Conservation (phyloP, 2,797 vertebrate species). For the Taenioides sp. region DNA sequence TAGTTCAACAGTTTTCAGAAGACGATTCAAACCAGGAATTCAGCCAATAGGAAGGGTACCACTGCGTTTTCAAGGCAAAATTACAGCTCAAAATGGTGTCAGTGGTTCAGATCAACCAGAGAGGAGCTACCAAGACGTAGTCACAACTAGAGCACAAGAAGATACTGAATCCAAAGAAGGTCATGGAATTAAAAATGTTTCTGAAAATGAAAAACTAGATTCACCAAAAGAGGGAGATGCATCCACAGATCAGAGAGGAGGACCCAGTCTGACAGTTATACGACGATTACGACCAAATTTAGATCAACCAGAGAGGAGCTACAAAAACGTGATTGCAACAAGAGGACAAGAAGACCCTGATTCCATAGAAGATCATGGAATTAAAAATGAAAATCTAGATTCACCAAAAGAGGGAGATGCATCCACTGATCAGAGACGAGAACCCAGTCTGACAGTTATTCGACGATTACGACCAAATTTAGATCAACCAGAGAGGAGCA, state of each 20-base stretch:
- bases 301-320: neutral
- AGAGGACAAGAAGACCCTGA: no score
- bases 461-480: no score
- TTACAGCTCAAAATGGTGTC: slow-evolving; percentile 10
- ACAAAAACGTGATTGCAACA: no score
- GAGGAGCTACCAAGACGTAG: neutral
- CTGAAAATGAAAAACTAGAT: neutral
- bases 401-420: neutral
- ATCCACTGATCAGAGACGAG: neutral
- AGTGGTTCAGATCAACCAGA: neutral
- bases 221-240: neutral
- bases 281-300: no score
- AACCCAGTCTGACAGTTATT: neutral
- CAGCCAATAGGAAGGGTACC: slow-evolving; percentile 21
- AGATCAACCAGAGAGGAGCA: neutral
- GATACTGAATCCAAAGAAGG: neutral
- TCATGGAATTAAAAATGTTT: neutral
- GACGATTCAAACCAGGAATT: slow-evolving; percentile 26
- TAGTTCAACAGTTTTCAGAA: neutral
- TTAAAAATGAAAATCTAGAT: neutral
- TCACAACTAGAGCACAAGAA: neutral
- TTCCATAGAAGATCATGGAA: neutral
- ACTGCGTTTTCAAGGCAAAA: slow-evolving; percentile 14
- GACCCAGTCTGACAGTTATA: neutral
- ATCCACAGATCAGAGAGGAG: neutral